Conservation (phyloP, 2,888 invertebrate species). For the Bhutanitis thaidina region DNA sequence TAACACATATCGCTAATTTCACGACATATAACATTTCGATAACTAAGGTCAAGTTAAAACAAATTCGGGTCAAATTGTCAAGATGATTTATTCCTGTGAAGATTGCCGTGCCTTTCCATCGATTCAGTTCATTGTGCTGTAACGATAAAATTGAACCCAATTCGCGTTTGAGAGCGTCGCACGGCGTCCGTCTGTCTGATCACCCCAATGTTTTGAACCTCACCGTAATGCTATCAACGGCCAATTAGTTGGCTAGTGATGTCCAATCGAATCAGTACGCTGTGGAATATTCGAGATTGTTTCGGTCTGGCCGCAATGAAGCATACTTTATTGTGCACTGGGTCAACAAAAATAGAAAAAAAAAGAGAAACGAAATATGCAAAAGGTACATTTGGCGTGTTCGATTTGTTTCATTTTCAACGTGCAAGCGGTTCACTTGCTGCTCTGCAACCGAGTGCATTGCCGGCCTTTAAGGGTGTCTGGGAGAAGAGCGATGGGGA, state of each 20-base stretch:
- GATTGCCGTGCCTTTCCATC: conserved; percentile 8
- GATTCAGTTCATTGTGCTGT: conserved; percentile 5
- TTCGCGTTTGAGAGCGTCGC: conserved; percentile 16
- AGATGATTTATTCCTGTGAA: conserved; percentile 6
- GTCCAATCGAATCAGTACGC: neutral
- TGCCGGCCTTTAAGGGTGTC: no score
- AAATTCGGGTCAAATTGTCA: conserved; percentile 10
- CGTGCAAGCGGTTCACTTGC: no score
- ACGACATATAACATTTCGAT: conserved; percentile 3
- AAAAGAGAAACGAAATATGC: no score
- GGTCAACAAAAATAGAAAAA: no score
- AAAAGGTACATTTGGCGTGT: no score
- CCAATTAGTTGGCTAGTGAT: conserved; percentile 19
- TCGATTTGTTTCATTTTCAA: no score
- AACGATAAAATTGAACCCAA: conserved; percentile 7
- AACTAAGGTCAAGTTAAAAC: conserved; percentile 12
- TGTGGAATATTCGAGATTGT: no score
- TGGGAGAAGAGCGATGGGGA: no score
- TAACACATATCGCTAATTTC: neutral
- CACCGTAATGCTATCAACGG: conserved; percentile 16
- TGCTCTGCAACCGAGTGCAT: no score
- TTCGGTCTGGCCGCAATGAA: no score
- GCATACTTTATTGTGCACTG: no score
- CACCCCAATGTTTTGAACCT: conserved; percentile 26
- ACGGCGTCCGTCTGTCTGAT: conserved; percentile 33